A percentile compares a stretch with the other conserved stretches of the same genome.
Evolutionary conservation across 2,797 vertebrate genomes (phyloP).

Genomic region (Takifugu rubripes): DNA sequence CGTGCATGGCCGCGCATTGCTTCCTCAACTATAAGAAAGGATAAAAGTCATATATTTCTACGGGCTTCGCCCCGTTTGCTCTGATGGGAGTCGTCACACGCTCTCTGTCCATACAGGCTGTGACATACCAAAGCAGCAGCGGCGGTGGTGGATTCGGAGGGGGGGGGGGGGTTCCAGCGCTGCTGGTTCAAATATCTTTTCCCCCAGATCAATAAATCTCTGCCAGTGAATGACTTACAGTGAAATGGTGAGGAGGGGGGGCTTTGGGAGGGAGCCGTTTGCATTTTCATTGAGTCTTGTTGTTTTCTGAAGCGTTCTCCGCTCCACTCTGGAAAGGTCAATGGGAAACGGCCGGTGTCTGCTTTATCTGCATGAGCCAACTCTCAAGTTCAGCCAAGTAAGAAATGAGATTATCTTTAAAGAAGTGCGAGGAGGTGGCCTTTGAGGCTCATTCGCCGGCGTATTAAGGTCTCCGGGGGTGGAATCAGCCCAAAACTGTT

Average conservation of each 20-base stretch:
- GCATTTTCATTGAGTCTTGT: constrained; percentile 76
- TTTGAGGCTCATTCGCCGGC: constrained; percentile 67
- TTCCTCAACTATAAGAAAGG: constrained; percentile 34
- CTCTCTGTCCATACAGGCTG: constrained; percentile 5
- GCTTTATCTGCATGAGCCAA: constrained; percentile 71
- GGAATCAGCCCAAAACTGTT: constrained; percentile 61
- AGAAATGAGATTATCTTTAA: constrained; percentile 75
- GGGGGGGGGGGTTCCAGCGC: constrained; percentile 29
- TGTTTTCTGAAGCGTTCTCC: constrained; percentile 65
- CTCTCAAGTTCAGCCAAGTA: constrained; percentile 74
- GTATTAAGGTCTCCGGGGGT: constrained; percentile 64
- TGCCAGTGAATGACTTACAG: constrained; percentile 48
- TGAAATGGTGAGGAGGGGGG: constrained; percentile 41
- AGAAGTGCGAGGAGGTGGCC: constrained; percentile 66
- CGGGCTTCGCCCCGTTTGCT: constrained; percentile 36
- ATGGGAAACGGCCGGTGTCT: constrained; percentile 67
- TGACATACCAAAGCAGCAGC: constrained; percentile 17
- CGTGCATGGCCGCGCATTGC: constrained; percentile 42
- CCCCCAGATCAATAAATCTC: constrained; percentile 61
- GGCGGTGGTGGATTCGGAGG: not conserved
- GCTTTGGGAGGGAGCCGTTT: constrained; percentile 63
- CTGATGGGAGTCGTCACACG: constrained; percentile 19
- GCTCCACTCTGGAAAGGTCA: constrained; percentile 72
- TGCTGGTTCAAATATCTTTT: constrained; percentile 48
- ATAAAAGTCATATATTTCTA: constrained; percentile 58